Base-by-base conservation (phyloP, 1,140 invertebrate genomes). In the Rhagoletis zephyria region DNA sequence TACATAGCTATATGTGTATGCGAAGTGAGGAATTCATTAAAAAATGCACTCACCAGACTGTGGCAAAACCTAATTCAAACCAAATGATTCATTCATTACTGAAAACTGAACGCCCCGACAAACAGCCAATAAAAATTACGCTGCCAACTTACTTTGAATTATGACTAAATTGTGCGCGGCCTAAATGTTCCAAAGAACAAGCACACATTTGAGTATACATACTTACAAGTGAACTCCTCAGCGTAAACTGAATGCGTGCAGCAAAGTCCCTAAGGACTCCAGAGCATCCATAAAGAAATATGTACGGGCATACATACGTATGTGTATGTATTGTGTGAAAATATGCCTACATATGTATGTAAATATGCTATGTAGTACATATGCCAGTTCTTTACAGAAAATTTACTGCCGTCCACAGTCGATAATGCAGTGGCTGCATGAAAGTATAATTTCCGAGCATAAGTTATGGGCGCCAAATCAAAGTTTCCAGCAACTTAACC, bases 391-490 rank as follows among this genome's bases (percentile, higher is more conserved):
- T 14, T 63, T 63, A 14, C n/a, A 63, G 16, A n/a, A 81, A 81
- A 81, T 81, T 81, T 81, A 81, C 74, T 81, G 48, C 48, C 74
- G 4, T 81, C 48, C n/a, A 59, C 48, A 51, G 74, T 81, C 16
- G 74, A 81, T 81, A 56, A 51, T 81, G 51, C 45, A 19, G 74
- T 51, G 9, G 74, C 74, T 81, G 74, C 74, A n/a, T 81, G 74
- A 81, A 81, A 56, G 48, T n/a, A 81, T 81, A 81, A 81, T 81
- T 81, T 59, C 56, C 48, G 74, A 81, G 56, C n/a, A 51, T 81
- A 81, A 81, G 48, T 81, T 81, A 81, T 81, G 74, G 10, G 48
- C 48, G 48, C n/a, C 48, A 81, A 81, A 81, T 19, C 74, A 81
- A 81, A 81, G 74, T 81, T 81, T 51, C 6, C 42, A n/a, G 5